A percentile compares a stretch with the other conserved stretches of the same genome.
Conservation (phyloP, 2,113 vertebrate species). For the Rhynchopsitta pachyrhyncha region DNA sequence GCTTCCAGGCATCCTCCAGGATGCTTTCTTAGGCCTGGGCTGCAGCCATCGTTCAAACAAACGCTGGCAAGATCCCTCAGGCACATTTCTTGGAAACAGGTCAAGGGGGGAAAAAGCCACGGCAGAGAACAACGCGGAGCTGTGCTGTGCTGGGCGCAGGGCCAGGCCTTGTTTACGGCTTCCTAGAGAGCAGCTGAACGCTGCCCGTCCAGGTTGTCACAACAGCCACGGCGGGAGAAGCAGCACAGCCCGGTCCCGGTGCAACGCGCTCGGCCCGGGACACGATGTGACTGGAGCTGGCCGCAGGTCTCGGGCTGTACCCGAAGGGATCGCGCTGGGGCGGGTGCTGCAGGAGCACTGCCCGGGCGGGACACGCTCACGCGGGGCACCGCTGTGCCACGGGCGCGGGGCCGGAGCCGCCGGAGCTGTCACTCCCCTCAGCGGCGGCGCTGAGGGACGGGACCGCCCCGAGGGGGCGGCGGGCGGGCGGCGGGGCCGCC, state of each 20-base stretch:
- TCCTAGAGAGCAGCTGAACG: constrained; percentile 3
- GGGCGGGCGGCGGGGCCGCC: too few relatives aligned
- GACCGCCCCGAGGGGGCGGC: too few relatives aligned
- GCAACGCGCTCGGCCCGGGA: background rate
- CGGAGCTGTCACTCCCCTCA: background rate
- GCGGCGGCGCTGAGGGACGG: too few relatives aligned
- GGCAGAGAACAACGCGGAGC: background rate
- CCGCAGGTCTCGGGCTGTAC: background rate
- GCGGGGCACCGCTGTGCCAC: too few relatives aligned
- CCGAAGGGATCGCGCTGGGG: background rate
- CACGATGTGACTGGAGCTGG: background rate
- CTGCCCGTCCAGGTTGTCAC: background rate
- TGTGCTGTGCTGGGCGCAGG: background rate
- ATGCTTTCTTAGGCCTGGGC: background rate
- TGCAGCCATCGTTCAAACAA: background rate
- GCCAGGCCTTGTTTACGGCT: background rate
- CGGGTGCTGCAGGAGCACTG: too few relatives aligned
- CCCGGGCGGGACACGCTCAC: background rate
- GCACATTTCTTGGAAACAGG: constrained; percentile 23
- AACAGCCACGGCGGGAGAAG: background rate
- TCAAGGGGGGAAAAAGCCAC: constrained; percentile 10
- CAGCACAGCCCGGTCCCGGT: background rate
- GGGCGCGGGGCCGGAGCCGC: too few relatives aligned
- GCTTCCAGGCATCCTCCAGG: background rate
- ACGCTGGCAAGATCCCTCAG: background rate